These are phyloP conservation scores for Drosophila carrolli DNA, from an alignment of 1,140 invertebrate genomes.

Conservation along the genomic window DNA sequence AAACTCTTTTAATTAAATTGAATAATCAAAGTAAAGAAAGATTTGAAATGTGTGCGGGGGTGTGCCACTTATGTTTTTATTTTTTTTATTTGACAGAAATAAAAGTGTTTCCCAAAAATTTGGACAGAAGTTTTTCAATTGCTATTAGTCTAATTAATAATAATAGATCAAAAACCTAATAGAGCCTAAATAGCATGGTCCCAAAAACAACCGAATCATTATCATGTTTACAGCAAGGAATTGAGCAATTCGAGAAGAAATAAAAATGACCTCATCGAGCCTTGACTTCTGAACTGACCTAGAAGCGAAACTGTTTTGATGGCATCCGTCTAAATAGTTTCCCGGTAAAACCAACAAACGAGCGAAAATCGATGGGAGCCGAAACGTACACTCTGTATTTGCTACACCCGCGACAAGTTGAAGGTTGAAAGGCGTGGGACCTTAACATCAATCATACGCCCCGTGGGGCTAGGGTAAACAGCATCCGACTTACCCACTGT, in stretches of 20 bases:
- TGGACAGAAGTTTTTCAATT: background rate
- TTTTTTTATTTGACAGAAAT: slow-evolving; percentile 7
- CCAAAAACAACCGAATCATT: too few species aligned
- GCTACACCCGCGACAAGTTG: slow-evolving; percentile 27
- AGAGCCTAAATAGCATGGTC: too few species aligned
- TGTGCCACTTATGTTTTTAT: slow-evolving; percentile 1
- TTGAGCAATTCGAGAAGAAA: background rate
- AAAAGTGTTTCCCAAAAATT: slow-evolving; percentile 5
- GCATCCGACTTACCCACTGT: slow-evolving; percentile 89
- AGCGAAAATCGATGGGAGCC: slow-evolving; percentile 14
- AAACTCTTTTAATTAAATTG: slow-evolving; percentile 41
- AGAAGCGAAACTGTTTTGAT: slow-evolving; percentile 51
- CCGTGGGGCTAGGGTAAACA: slow-evolving; percentile 26
- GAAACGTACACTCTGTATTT: slow-evolving; percentile 18
- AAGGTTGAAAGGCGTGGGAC: slow-evolving; percentile 34
- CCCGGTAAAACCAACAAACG: slow-evolving; percentile 47
- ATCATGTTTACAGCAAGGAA: too few species aligned
- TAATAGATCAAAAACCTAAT: too few species aligned
- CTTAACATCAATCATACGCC: slow-evolving; percentile 51
- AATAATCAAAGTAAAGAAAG: slow-evolving; percentile 30
- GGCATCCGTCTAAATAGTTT: slow-evolving; percentile 47
- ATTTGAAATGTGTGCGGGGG: slow-evolving; percentile 9
- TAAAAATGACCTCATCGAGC: slow-evolving; percentile 29
- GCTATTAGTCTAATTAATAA: too few species aligned
- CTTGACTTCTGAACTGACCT: slow-evolving; percentile 45